Base-by-base conservation (phyloP, 2,113 vertebrate genomes). In the Sinocyclocheilus maitianheensis region DNA sequence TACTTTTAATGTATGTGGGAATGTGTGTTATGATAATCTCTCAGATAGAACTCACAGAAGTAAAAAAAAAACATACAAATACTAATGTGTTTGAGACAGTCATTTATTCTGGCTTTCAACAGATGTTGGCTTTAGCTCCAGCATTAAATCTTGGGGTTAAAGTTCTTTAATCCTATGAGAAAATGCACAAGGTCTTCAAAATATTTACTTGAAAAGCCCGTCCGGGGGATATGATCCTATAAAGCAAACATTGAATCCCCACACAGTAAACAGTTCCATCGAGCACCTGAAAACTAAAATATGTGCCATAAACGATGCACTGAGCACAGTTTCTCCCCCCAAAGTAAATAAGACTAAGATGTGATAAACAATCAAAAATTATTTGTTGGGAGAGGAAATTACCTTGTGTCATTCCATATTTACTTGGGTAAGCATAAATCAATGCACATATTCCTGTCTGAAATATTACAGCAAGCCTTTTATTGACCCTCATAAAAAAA, bases 141-240 rank as follows among this genome's bases (percentile, higher is more conserved):
- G 81, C 62, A 86, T 84, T 60, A 77, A 78, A 87, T 71, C 75
- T 86, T 83, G 60, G 13, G 85, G 81, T 87, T 40, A 89, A 87
- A 53, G 84, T 88, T 89, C 58, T 86, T 86, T 84, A 86, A 65
- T 89, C 85, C 55, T 87, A 84, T 90, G 86, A 87, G 53, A 89
- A 91, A 87, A 82, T 62, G 53, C 30, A 80, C 87, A 82, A 86
- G 74, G 63, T 76, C 46, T 86, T 86, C 14, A 43, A 88, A 86
- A 77, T 89, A 89, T 88, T 91, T 89, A 86, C 88, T 90, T 86
- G 77, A 84, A 63, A 82, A 89, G 40, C 81, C 87, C 60, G 53
- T 87, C 87, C 34, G 78, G 63, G 81, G 83, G 88, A 90, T 43
- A 88, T 30, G 80, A 85, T 90, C 89, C 62, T 89, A 76, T 75